Percentiles rank a stretch among this genome's conserved stretches.
These are phyloP conservation scores for Cetonia aurata DNA, from an alignment of 2,888 invertebrate species.

Conservation along the genomic window DNA sequence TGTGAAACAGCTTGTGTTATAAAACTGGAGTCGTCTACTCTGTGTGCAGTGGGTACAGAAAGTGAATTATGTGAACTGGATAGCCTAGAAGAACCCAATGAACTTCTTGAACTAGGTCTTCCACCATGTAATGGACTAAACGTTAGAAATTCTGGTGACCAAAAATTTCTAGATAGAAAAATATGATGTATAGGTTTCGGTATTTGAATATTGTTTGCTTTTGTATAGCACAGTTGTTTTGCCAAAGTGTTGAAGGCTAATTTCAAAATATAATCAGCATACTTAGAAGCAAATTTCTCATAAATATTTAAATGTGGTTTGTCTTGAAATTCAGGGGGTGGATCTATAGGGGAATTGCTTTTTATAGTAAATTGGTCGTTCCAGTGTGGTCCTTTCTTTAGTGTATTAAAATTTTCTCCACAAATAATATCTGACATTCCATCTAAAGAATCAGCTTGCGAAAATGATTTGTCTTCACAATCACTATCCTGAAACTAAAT, in stretches of 20 bases:
- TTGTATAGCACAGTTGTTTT: conserved; percentile 11
- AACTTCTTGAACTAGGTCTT: conserved; percentile 81
- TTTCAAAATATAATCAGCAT: conserved; percentile 40
- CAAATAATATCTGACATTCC: conserved; percentile 82
- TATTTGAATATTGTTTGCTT: conserved; percentile 15
- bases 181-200: conserved; percentile 44
- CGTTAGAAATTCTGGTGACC: conserved; percentile 72
- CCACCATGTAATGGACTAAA: conserved; percentile 72
- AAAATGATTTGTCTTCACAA: conserved; percentile 81
- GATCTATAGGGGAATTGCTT: conserved; percentile 78
- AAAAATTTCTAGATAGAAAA: conserved; percentile 63
- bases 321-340: conserved; percentile 88
- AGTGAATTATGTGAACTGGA: conserved; percentile 90
- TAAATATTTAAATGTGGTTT: conserved; percentile 61
- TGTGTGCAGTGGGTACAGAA: conserved; percentile 77
- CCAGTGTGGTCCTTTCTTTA: conserved; percentile 82
- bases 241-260: conserved; percentile 31
- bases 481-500: conserved; percentile 83
- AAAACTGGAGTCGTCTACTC: conserved; percentile 86
- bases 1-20: conserved; percentile 92
- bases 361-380: conserved; percentile 69
- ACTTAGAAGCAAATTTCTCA: conserved; percentile 41
- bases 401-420: conserved; percentile 84
- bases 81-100: conserved; percentile 81
- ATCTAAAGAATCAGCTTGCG: conserved; percentile 84